Conservation (phyloP, 2,888 invertebrate genomes). For the Netelia melanura region DNA sequence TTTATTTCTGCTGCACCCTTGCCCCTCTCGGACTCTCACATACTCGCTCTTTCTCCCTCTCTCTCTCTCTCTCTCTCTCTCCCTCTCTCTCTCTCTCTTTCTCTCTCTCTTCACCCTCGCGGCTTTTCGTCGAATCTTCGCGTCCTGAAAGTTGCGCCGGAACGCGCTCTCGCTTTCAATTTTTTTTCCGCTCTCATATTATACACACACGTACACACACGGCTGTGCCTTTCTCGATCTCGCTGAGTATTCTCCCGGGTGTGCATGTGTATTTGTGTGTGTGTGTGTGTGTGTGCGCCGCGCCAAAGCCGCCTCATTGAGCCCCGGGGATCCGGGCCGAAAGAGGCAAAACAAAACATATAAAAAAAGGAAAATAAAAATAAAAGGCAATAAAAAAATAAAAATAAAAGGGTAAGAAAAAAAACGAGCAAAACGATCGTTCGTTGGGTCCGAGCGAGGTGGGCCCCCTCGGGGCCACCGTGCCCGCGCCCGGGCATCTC, state of each 20-base stretch:
- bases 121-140: slow-evolving; percentile 74
- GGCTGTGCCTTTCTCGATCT: slow-evolving; percentile 57
- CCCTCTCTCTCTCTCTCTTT: slow-evolving; percentile 53
- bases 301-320: slow-evolving; percentile 70
- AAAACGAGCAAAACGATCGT: slow-evolving; percentile 27
- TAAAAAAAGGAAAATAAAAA: slow-evolving; percentile 56
- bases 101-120: slow-evolving; percentile 47
- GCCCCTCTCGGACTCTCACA: slow-evolving; percentile 15
- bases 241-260: slow-evolving; percentile 58
- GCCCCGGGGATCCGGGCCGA: slow-evolving; percentile 72
- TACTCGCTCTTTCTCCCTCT: neutral
- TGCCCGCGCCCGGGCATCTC: slow-evolving; percentile 42
- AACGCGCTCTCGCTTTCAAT: slow-evolving; percentile 54
- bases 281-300: slow-evolving; percentile 60
- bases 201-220: slow-evolving; percentile 9
- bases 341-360: slow-evolving; percentile 27
- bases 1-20: slow-evolving; percentile 46
- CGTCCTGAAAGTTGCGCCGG: slow-evolving; percentile 55
- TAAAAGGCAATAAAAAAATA: no score
- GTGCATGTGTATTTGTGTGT: neutral
- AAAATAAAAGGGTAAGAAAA: slow-evolving; percentile 44
- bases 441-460: slow-evolving; percentile 52
- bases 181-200: slow-evolving; percentile 35
- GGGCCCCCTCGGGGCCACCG: slow-evolving; percentile 37
- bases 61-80: slow-evolving; percentile 59